Conservation (phyloP, 2,888 invertebrate species). For the Escarpia spicata region DNA sequence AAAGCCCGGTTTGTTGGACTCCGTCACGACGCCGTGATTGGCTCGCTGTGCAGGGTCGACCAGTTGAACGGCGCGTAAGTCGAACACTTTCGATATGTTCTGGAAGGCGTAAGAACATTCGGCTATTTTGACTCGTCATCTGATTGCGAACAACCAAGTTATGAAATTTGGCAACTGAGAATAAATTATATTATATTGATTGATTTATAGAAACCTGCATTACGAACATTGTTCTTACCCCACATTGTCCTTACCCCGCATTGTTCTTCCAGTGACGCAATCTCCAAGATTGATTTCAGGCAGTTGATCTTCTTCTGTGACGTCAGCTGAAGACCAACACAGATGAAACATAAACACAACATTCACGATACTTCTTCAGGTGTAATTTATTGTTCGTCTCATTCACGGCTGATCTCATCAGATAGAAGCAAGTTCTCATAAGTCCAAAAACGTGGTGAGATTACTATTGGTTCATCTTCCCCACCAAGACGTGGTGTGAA, state of each 20-base stretch:
- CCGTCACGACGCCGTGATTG: slow-evolving; percentile 7
- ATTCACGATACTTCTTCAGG: too few species aligned
- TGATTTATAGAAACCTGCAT: too few species aligned
- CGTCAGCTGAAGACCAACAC: background rate
- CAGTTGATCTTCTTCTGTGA: slow-evolving; percentile 41
- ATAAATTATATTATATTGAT: background rate
- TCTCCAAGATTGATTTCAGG: slow-evolving; percentile 40
- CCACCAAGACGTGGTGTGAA: too few species aligned
- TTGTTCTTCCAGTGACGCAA: slow-evolving; percentile 38
- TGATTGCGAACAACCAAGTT: background rate
- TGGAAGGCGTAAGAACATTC: background rate
- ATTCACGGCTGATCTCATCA: too few species aligned
- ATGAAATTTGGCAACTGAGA: background rate
- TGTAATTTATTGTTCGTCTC: too few species aligned
- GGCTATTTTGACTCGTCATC: background rate
- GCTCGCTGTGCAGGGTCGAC: slow-evolving; percentile 22
- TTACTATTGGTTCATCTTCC: too few species aligned
- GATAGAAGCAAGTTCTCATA: too few species aligned
- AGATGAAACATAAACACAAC: background rate
- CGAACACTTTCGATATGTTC: slow-evolving; percentile 29
- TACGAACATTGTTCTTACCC: background rate
- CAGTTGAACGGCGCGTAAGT: slow-evolving; percentile 28
- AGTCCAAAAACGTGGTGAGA: too few species aligned
- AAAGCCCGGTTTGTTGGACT: slow-evolving; percentile 36
- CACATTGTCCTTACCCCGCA: slow-evolving; percentile 37